Conservation (phyloP, 2,888 invertebrate genomes). For the Clepsis dumicolana region DNA sequence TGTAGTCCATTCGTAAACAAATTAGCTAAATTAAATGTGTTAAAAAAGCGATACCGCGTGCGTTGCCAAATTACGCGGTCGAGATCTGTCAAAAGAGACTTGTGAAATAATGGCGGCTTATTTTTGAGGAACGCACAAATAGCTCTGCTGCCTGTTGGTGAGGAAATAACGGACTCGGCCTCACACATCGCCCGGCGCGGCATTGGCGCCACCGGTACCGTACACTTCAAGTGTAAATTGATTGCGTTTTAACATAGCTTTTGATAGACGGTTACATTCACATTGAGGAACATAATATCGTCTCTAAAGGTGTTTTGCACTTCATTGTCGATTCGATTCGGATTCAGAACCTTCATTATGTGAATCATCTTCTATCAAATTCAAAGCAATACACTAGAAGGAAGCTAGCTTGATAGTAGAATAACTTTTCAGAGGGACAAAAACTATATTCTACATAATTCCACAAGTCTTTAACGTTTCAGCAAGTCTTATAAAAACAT, state of each 20-base stretch:
- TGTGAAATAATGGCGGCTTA: conserved; percentile 75
- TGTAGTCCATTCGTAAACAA: conserved; percentile 50
- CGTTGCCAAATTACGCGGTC: conserved; percentile 72
- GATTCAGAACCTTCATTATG: background rate
- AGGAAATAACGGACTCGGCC: conserved; percentile 59
- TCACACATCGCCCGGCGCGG: conserved; percentile 28
- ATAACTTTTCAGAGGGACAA: conserved; percentile 13
- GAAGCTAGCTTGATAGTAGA: background rate
- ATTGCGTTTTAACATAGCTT: conserved; percentile 34
- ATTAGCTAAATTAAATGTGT: conserved; percentile 47
- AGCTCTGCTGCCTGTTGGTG: conserved; percentile 61
- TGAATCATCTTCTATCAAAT: background rate
- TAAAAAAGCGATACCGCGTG: conserved; percentile 45
- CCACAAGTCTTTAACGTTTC: conserved; percentile 15
- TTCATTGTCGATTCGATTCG: conserved; percentile 5
- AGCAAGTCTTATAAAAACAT: conserved; percentile 25
- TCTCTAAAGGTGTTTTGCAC: conserved; percentile 4
- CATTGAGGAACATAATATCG: conserved; percentile 17
- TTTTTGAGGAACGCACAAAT: conserved; percentile 77
- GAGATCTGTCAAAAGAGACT: conserved; percentile 77
- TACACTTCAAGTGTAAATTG: conserved; percentile 40
- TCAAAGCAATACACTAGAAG: background rate
- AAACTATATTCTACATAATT: conserved; percentile 13
- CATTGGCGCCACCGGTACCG: conserved; percentile 37
- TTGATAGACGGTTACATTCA: conserved; percentile 20